These are phyloP conservation scores for Meteorus cinctellus DNA, from an alignment of 2,888 invertebrate species.

Conservation along the genomic window DNA sequence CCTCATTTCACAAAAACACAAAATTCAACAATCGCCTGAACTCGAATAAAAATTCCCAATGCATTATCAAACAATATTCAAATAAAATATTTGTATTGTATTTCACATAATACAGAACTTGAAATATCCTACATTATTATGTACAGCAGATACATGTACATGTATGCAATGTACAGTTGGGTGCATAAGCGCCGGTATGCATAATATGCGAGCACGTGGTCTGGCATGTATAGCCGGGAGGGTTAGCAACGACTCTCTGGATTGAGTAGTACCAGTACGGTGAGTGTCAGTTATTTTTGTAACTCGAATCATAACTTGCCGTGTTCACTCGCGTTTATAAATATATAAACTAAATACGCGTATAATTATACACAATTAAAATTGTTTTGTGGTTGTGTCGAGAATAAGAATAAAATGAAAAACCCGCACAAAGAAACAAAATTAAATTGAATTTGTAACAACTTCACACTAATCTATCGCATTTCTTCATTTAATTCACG, in stretches of 20 bases:
- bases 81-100: neutral
- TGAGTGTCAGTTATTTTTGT: constrained; percentile 1
- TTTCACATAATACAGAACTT: too few species aligned
- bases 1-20: too few species aligned
- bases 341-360: neutral
- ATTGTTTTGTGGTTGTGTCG: neutral
- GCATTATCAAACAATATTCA: neutral
- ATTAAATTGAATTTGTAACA: neutral
- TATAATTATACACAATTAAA: neutral
- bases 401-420: too few species aligned
- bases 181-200: constrained; percentile 2
- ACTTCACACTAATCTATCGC: neutral
- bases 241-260: constrained; percentile 6
- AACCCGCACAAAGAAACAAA: neutral
- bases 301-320: neutral
- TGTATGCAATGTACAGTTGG: neutral
- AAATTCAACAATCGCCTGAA: too few species aligned
- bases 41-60: too few species aligned
- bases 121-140: neutral
- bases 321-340: neutral
- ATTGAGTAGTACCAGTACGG: constrained; percentile 1
- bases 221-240: constrained; percentile 3
- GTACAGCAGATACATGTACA: constrained; percentile 3
- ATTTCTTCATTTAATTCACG: neutral
- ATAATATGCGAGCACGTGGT: constrained; percentile 16